Evolutionary conservation across 2,888 invertebrate species (phyloP).

Genomic region (Aquatica leii): DNA sequence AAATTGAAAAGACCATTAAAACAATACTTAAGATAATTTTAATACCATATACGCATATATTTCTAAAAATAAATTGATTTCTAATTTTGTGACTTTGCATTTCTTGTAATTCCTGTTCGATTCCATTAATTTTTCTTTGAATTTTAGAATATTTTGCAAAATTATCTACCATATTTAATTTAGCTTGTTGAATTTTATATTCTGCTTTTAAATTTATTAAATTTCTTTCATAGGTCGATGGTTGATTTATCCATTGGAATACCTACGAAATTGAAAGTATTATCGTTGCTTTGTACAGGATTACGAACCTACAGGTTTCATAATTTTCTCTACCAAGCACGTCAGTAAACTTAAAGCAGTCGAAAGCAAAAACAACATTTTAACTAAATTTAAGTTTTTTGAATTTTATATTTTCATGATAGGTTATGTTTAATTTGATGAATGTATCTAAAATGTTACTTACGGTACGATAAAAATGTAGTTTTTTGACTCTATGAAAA

Average conservation of each 20-base stretch:
- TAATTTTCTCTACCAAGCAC: constrained; percentile 61
- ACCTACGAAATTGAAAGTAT: constrained; percentile 54
- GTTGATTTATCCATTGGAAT: constrained; percentile 62
- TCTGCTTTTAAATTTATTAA: constrained; percentile 59
- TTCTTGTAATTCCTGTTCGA: constrained; percentile 63
- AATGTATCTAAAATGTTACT: no score
- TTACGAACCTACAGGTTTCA: constrained; percentile 63
- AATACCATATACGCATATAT: constrained; percentile 56
- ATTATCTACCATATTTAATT: constrained; percentile 66
- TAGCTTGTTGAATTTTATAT: constrained; percentile 62
- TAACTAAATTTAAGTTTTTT: no score
- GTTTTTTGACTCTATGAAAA: no score
- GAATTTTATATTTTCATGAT: no score
- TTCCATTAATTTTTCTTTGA: constrained; percentile 65
- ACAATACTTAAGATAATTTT: constrained; percentile 56
- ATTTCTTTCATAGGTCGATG: constrained; percentile 60
- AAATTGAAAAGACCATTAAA: constrained; percentile 58
- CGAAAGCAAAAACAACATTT: constrained; percentile 52
- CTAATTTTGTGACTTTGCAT: constrained; percentile 44
- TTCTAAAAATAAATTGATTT: constrained; percentile 40
- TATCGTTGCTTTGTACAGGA: no score
- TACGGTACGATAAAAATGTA: no score
- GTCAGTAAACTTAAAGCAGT: constrained; percentile 62
- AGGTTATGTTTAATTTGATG: not conserved
- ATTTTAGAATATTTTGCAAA: constrained; percentile 69